These are phyloP conservation scores for Drosophila pectinifera DNA, from an alignment of 1,140 invertebrate species.

Conservation along the genomic window DNA sequence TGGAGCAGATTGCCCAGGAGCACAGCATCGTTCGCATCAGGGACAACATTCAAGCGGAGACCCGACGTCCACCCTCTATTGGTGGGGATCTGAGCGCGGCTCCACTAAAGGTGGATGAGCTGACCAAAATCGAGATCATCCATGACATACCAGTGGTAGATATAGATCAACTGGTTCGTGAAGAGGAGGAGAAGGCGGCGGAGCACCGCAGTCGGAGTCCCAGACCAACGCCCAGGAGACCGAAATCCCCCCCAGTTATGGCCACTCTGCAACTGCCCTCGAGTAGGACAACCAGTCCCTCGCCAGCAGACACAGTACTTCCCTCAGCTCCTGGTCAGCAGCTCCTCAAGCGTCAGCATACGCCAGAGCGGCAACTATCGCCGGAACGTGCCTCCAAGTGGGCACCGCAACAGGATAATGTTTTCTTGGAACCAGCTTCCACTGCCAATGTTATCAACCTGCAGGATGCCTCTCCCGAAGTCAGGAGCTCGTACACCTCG, in stretches of 20 bases:
- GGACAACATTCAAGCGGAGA: conserved; percentile 74
- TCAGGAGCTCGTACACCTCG: conserved; percentile 69
- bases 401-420: conserved; percentile 15
- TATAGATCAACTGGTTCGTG: conserved; percentile 61
- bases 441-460: conserved; percentile 29
- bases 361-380: conserved; percentile 64
- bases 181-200: conserved; percentile 62
- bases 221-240: conserved; percentile 57
- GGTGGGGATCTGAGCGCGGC: conserved; percentile 52
- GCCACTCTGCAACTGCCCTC: conserved; percentile 59
- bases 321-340: conserved; percentile 16
- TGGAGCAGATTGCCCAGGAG: conserved; percentile 66
- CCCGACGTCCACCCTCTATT: conserved; percentile 63
- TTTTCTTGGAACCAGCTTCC: neutral
- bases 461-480: conserved; percentile 57
- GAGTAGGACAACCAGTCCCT: conserved; percentile 52
- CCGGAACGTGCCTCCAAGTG: conserved; percentile 57
- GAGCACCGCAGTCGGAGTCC: conserved; percentile 74
- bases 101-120: conserved; percentile 60
- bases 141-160: conserved; percentile 64
- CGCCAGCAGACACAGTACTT: conserved; percentile 8
- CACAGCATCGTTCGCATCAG: conserved; percentile 70
- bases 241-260: conserved; percentile 63
- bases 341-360: conserved; percentile 71
- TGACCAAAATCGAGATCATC: conserved; percentile 71